Conservation (phyloP, 2,888 invertebrate genomes). For the Zhengitettix transpicula region DNA sequence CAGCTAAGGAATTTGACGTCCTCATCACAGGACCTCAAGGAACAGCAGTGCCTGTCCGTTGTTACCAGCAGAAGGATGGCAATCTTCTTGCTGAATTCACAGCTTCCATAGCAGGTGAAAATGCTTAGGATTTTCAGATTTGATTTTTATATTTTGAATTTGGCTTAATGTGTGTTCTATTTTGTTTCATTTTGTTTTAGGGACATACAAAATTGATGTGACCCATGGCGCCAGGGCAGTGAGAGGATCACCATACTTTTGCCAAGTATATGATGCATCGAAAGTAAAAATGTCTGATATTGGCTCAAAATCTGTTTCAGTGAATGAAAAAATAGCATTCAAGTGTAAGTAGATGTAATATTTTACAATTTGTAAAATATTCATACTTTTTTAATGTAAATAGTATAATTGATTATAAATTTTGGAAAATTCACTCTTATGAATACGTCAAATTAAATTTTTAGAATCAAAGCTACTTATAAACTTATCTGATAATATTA, state of each 20-base stretch:
- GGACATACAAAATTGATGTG: conserved; percentile 55
- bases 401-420: neutral
- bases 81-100: conserved; percentile 88
- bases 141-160: neutral
- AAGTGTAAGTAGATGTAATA: conserved; percentile 39
- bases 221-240: conserved; percentile 78
- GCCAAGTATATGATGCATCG: conserved; percentile 79
- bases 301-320: conserved; percentile 35
- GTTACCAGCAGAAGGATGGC: conserved; percentile 93
- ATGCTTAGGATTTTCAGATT: neutral
- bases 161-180: neutral
- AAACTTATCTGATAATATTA: too few species aligned
- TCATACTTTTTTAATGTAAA: neutral
- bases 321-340: conserved; percentile 68
- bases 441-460: neutral
- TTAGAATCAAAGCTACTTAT: too few species aligned
- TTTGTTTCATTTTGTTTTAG: conserved; percentile 15
- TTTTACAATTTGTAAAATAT: neutral
- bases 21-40: conserved; percentile 70
- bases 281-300: conserved; percentile 63
- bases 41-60: conserved; percentile 70
- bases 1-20: conserved; percentile 80
- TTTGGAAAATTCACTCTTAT: neutral
- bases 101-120: conserved; percentile 51
- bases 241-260: conserved; percentile 83